Evolutionary conservation across 2,888 invertebrate genomes (phyloP).

Genomic region (Synergus gifuensis): DNA sequence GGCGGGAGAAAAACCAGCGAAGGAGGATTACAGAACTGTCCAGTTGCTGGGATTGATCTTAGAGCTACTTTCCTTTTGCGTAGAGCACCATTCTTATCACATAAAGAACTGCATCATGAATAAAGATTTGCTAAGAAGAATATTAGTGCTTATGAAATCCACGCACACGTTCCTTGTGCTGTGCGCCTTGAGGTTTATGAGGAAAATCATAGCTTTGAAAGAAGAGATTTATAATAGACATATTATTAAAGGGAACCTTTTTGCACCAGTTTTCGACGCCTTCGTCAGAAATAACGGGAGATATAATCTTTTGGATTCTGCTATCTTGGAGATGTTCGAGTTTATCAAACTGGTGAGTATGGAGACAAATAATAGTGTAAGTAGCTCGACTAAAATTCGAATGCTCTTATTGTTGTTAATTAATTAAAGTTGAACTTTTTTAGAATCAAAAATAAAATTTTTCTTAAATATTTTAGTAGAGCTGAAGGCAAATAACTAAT

Average conservation of each 20-base stretch:
- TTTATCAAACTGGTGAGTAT: constrained; percentile 90
- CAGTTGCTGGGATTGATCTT: constrained; percentile 96
- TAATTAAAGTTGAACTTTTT: neutral
- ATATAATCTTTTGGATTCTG: constrained; percentile 99
- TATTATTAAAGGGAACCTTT: constrained; percentile 95
- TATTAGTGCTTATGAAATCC: constrained; percentile 97
- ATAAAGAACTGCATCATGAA: constrained; percentile 98
- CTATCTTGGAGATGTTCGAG: constrained; percentile 99
- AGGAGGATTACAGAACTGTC: constrained; percentile 98
- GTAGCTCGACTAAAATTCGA: neutral
- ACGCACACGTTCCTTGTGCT: constrained; percentile 98
- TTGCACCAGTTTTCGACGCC: constrained; percentile 97
- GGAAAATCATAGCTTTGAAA: constrained; percentile 97
- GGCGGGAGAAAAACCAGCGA: constrained; percentile 91
- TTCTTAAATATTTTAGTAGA: neutral
- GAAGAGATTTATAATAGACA: constrained; percentile 99
- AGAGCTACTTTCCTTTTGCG: constrained; percentile 98
- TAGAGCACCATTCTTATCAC: constrained; percentile 99
- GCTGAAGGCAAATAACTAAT: neutral
- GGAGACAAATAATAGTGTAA: constrained; percentile 75
- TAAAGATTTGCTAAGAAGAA: constrained; percentile 96
- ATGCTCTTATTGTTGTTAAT: neutral
- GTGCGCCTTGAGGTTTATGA: constrained; percentile 96
- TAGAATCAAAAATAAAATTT: no score
- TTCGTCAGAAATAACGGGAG: constrained; percentile 97